These are phyloP conservation scores for Aleiodes testaceus DNA, from an alignment of 2,888 invertebrate genomes.

Conservation along the genomic window DNA sequence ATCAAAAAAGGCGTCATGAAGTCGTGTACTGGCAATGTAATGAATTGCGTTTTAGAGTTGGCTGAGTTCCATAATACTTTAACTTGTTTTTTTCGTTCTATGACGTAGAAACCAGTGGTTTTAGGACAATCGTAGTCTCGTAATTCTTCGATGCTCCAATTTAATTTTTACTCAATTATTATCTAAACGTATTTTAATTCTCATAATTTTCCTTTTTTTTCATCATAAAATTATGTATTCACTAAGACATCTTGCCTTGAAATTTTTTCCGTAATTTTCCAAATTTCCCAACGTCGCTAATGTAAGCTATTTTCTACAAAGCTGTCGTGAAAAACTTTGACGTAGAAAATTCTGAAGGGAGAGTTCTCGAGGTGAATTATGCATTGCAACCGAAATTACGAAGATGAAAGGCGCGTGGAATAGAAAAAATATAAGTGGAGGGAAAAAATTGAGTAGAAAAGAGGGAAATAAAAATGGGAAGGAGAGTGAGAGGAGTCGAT, in stretches of 20 bases:
- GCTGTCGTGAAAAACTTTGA: slow-evolving; percentile 21
- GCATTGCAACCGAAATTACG: slow-evolving; percentile 27
- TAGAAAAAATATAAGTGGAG: background rate
- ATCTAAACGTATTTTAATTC: background rate
- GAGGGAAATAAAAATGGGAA: slow-evolving; percentile 23
- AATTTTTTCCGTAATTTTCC: background rate
- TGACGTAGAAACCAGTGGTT: slow-evolving; percentile 3
- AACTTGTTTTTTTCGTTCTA: background rate
- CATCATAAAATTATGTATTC: background rate
- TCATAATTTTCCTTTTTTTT: no score
- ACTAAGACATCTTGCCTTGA: background rate
- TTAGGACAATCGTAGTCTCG: background rate
- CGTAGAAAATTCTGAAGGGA: slow-evolving; percentile 24
- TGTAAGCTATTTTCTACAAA: slow-evolving; percentile 16
- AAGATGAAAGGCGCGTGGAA: slow-evolving; percentile 23
- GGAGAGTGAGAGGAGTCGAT: slow-evolving; percentile 4
- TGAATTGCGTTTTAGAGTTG: slow-evolving; percentile 28
- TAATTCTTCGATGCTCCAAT: slow-evolving; percentile 8
- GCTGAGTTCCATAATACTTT: slow-evolving; percentile 13
- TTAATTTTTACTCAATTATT: background rate
- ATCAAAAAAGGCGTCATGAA: background rate
- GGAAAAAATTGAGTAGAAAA: slow-evolving; percentile 1
- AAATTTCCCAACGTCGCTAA: slow-evolving; percentile 4
- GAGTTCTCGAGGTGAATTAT: slow-evolving; percentile 18
- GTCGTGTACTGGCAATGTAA: slow-evolving; percentile 1